A percentile compares a stretch with the other conserved stretches of the same genome.
Conservation (phyloP, 1,140 invertebrate species). For the Magallana ariakensis region DNA sequence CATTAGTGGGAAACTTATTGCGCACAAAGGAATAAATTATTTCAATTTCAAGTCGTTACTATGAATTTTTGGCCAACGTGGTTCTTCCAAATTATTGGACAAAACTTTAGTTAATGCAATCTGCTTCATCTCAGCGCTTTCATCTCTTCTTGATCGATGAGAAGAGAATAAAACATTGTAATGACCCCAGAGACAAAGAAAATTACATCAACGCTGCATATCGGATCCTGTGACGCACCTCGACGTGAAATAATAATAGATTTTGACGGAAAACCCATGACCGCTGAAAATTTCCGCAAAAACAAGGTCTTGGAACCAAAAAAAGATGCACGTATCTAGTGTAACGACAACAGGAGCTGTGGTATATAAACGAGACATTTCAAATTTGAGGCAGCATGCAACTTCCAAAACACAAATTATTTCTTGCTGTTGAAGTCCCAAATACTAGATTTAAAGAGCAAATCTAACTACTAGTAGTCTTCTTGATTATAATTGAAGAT, state of each 20-base stretch:
- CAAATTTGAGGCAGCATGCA: too few species aligned
- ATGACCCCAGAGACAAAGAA: conserved; percentile 28
- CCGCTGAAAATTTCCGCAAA: background rate
- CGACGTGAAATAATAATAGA: conserved; percentile 26
- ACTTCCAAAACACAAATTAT: too few species aligned
- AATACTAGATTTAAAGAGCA: too few species aligned
- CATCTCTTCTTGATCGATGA: conserved; percentile 35
- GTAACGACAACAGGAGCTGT: background rate
- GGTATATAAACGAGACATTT: background rate
- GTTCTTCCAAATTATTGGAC: conserved; percentile 32
- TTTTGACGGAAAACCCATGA: conserved; percentile 15
- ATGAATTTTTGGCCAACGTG: conserved; percentile 21
- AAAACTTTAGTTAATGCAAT: conserved; percentile 13
- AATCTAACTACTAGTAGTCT: too few species aligned
- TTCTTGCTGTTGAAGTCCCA: too few species aligned
- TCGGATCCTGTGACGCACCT: conserved; percentile 29
- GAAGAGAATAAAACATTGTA: conserved; percentile 17
- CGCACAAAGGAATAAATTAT: conserved; percentile 38
- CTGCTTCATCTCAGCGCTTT: conserved; percentile 35
- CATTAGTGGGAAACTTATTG: conserved; percentile 18
- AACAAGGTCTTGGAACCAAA: background rate
- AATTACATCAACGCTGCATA: conserved; percentile 34
- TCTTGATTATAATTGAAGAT: too few species aligned
- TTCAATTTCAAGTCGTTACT: conserved; percentile 25
- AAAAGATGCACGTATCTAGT: too few species aligned